phyloP scores from a whole-genome alignment of 2,113 vertebrate genomes.

The Canis aureus region DNA sequence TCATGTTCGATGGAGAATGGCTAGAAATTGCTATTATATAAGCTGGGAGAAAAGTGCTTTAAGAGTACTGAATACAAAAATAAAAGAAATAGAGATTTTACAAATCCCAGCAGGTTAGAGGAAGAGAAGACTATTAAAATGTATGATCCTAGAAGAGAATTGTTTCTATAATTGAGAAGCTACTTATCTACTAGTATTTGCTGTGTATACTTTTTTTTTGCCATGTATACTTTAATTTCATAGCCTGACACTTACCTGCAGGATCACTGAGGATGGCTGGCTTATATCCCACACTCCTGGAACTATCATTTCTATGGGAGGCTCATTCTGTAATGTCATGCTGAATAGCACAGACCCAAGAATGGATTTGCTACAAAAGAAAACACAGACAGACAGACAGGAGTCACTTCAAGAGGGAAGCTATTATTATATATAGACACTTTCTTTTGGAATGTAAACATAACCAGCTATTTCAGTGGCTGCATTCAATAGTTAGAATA shows the following conservation, averaged over 20 bases:
- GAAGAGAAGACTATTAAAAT: conserved; percentile 59
- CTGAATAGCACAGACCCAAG: conserved; percentile 76
- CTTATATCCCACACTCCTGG: conserved; percentile 79
- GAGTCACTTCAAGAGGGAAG: background rate
- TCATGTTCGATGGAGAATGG: background rate
- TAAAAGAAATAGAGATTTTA: conserved; percentile 34
- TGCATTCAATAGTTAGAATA: conserved; percentile 30
- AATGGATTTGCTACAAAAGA: conserved; percentile 76
- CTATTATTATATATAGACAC: background rate
- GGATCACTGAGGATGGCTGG: conserved; percentile 72
- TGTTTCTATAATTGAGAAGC: conserved; percentile 50
- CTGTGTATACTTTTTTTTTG: background rate
- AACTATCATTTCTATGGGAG: conserved; percentile 74
- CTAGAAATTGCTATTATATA: conserved; percentile 44
- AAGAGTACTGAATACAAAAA: conserved; percentile 35
- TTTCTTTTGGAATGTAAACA: conserved; percentile 54
- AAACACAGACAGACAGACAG: background rate
- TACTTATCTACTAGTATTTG: background rate
- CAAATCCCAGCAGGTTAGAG: background rate
- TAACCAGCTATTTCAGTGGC: background rate
- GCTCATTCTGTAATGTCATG: conserved; percentile 20
- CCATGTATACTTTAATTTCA: background rate
- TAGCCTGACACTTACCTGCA: conserved; percentile 83
- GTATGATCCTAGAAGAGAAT: conserved; percentile 50
- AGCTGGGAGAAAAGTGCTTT: conserved; percentile 39